These are phyloP conservation scores for Typhlichthys eigenmanni DNA, from an alignment of 2,797 vertebrate genomes.

Conservation along the genomic window DNA sequence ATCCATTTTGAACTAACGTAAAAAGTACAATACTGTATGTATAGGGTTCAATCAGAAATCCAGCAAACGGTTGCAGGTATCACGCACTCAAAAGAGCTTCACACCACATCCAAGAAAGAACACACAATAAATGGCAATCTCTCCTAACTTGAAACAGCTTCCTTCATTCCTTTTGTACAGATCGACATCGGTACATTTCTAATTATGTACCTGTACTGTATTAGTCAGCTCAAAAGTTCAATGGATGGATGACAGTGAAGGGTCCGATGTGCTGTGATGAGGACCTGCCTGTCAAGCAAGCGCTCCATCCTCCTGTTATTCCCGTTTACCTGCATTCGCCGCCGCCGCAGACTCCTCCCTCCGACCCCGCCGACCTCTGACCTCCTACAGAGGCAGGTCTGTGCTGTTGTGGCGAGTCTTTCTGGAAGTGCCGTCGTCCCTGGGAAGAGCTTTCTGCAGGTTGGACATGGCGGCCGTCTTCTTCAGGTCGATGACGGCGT, in stretches of 20 bases:
- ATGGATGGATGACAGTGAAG: slow-evolving; percentile 75
- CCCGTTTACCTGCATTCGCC: slow-evolving; percentile 36
- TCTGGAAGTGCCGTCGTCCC: slow-evolving; percentile 94
- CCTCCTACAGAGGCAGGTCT: slow-evolving; percentile 91
- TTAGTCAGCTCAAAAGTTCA: slow-evolving; percentile 60
- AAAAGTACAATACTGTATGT: slow-evolving; percentile 33
- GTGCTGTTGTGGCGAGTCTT: slow-evolving; percentile 99
- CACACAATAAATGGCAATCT: slow-evolving; percentile 64
- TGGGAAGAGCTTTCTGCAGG: slow-evolving; percentile 94
- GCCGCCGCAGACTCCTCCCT: slow-evolving; percentile 38
- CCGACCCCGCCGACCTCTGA: slow-evolving; percentile 56
- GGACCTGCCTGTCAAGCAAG: slow-evolving; percentile 50
- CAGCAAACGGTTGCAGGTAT: slow-evolving; percentile 35
- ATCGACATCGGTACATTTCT: slow-evolving; percentile 54
- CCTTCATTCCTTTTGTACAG: slow-evolving; percentile 56
- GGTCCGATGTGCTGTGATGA: slow-evolving; percentile 76
- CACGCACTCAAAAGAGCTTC: slow-evolving; percentile 40
- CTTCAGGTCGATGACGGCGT: slow-evolving; percentile 96
- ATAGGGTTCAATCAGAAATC: slow-evolving; percentile 14
- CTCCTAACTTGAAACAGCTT: slow-evolving; percentile 48
- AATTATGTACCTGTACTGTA: slow-evolving; percentile 71
- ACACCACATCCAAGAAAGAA: slow-evolving; percentile 62
- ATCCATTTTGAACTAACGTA: slow-evolving; percentile 13
- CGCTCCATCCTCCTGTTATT: slow-evolving; percentile 20
- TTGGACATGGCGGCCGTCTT: slow-evolving; percentile 99